Percentiles rank a stretch among this genome's conserved stretches.
phyloP scores from a whole-genome alignment of 2,888 invertebrate species.

The Ophion slaviceki region DNA sequence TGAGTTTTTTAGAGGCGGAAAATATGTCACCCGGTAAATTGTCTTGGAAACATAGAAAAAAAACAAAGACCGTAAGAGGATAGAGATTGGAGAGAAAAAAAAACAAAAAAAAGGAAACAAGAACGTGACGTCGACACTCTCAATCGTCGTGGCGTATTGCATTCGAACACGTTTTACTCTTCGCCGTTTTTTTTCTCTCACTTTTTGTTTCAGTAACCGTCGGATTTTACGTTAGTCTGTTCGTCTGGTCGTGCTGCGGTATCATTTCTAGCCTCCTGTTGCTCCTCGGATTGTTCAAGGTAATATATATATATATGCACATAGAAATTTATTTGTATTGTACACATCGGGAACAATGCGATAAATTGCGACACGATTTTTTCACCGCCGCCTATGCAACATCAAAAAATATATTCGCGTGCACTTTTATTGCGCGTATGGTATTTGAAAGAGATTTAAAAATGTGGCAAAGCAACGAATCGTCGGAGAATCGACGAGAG shows the following conservation, averaged over 20 bases:
- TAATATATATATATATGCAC: constrained; percentile 76
- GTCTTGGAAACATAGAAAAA: background rate
- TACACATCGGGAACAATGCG: background rate
- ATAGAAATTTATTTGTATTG: background rate
- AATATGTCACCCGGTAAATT: constrained; percentile 83
- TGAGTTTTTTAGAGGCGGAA: constrained; percentile 83
- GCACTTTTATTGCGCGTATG: no score
- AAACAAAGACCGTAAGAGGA: background rate
- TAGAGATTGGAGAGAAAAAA: background rate
- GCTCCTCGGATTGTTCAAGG: constrained; percentile 89
- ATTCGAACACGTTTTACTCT: constrained; percentile 15
- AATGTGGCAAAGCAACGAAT: no score
- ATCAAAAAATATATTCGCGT: no score
- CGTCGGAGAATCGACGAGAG: no score
- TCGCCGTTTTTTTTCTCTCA: background rate
- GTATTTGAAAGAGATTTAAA: no score
- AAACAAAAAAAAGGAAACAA: background rate
- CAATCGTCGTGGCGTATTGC: constrained; percentile 34
- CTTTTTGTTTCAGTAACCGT: constrained; percentile 88
- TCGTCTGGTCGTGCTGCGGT: constrained; percentile 88
- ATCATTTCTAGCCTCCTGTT: constrained; percentile 88
- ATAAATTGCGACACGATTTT: background rate
- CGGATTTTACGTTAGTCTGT: constrained; percentile 88
- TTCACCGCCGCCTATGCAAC: no score
- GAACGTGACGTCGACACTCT: constrained; percentile 24